A percentile compares a stretch with the other conserved stretches of the same genome.
These are phyloP conservation scores for Phaonia tiefii DNA, from an alignment of 2,888 invertebrate species.

Conservation along the genomic window DNA sequence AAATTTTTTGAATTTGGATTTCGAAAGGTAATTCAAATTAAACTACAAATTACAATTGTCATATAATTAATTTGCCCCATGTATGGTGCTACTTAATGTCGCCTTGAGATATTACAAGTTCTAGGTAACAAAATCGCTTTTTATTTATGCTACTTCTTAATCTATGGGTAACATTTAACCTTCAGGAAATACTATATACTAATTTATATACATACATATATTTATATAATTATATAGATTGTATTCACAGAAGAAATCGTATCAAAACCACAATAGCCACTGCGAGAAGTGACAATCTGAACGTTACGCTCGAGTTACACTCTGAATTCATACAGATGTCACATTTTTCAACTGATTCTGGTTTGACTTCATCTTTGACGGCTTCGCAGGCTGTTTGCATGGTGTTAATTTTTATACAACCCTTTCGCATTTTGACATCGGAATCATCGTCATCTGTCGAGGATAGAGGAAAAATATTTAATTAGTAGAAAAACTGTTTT, in stretches of 20 bases:
- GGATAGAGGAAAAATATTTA: too few species aligned
- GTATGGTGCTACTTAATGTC: too few species aligned
- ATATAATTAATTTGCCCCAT: too few species aligned
- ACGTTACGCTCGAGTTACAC: slow-evolving; percentile 72
- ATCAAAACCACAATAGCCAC: not conserved
- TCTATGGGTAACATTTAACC: too few species aligned
- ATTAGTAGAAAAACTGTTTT: not conserved
- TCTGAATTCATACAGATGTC: slow-evolving; percentile 68
- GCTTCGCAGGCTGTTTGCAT: slow-evolving; percentile 63
- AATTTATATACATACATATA: too few species aligned
- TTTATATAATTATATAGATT: not conserved
- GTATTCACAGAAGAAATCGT: slow-evolving; percentile 2
- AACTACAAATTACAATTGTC: too few species aligned
- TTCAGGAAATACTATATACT: too few species aligned
- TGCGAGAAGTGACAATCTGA: slow-evolving; percentile 15
- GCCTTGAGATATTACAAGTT: too few species aligned
- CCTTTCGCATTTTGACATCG: slow-evolving; percentile 66
- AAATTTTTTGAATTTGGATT: too few species aligned
- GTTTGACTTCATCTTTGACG: slow-evolving; percentile 35
- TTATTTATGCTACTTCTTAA: too few species aligned
- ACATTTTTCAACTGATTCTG: slow-evolving; percentile 61
- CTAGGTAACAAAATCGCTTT: too few species aligned
- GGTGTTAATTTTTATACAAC: slow-evolving; percentile 70
- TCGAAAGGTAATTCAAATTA: too few species aligned
- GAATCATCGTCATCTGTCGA: not conserved